Percentiles rank a stretch among this genome's conserved stretches.
Conservation (phyloP, 2,797 vertebrate genomes). For the Schizopygopsis malacanthus region DNA sequence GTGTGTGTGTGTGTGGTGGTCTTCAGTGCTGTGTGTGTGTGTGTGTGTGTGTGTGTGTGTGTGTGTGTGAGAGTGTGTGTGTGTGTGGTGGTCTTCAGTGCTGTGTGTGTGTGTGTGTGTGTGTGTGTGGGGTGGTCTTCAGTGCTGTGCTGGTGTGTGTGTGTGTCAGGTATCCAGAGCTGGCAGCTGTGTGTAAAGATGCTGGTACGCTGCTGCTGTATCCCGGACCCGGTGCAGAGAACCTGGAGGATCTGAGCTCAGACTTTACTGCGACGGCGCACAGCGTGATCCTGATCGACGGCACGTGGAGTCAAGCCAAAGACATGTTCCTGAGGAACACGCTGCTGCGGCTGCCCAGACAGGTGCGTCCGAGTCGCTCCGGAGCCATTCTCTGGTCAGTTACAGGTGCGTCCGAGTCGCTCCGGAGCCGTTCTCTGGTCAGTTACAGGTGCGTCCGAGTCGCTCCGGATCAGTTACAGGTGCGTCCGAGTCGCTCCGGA, state of each 20-base stretch:
- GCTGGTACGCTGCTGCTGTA: conserved; percentile 89
- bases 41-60: too few relatives aligned
- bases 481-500: too few relatives aligned
- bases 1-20: too few relatives aligned
- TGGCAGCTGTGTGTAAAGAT: conserved; percentile 88
- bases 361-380: conserved; percentile 74
- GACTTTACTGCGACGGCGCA: conserved; percentile 72
- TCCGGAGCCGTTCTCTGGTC: too few relatives aligned
- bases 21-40: too few relatives aligned
- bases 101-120: conserved; percentile 52
- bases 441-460: too few relatives aligned
- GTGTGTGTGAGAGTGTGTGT: too few relatives aligned
- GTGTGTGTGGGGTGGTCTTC: background rate
- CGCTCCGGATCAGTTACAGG: too few relatives aligned
- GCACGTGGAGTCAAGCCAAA: conserved; percentile 98
- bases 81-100: background rate
- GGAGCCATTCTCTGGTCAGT: too few relatives aligned
- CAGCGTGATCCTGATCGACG: conserved; percentile 93
- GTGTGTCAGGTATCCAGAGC: conserved; percentile 84
- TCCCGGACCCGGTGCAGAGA: conserved; percentile 88
- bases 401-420: too few relatives aligned
- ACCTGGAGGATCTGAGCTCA: conserved; percentile 87
- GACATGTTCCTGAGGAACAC: conserved; percentile 96
- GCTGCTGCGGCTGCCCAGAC: conserved; percentile 90
- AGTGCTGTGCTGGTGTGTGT: background rate